Conservation (phyloP, 2,797 vertebrate genomes). For the Pelobates cultripes region DNA sequence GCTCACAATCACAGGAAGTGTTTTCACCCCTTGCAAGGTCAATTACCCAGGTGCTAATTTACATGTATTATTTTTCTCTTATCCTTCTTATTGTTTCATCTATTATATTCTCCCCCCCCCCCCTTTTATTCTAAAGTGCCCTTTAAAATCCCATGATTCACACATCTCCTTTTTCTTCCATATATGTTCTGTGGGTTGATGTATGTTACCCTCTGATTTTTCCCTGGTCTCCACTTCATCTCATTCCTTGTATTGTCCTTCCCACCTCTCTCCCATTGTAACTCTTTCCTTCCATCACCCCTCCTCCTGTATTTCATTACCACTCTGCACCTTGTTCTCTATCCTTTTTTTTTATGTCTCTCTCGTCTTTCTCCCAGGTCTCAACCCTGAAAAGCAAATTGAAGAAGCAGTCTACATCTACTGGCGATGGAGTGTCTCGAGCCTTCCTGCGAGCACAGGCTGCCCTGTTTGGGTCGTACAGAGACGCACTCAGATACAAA, state of each 20-base stretch:
- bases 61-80: conserved; percentile 59
- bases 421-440: conserved; percentile 88
- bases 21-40: conserved; percentile 80
- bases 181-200: background rate
- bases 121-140: background rate
- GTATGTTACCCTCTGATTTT: background rate
- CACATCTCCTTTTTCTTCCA: background rate
- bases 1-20: conserved; percentile 90
- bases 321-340: background rate
- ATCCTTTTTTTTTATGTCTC: conserved; percentile 53
- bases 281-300: background rate
- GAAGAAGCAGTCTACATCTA: conserved; percentile 98
- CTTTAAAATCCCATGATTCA: background rate
- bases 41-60: conserved; percentile 98
- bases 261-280: background rate
- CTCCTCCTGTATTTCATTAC: too few relatives aligned
- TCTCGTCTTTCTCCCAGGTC: conserved; percentile 75
- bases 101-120: background rate
- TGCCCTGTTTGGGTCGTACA: conserved; percentile 92
- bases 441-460: conserved; percentile 93
- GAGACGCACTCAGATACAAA: conserved; percentile 94
- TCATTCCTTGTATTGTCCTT: background rate
- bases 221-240: background rate
- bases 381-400: conserved; percentile 94
- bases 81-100: conserved; percentile 3